A percentile compares a stretch with the other conserved stretches of the same genome.
These are phyloP conservation scores for Corythornis cristatus DNA, from an alignment of 2,113 vertebrate species.

Conservation along the genomic window DNA sequence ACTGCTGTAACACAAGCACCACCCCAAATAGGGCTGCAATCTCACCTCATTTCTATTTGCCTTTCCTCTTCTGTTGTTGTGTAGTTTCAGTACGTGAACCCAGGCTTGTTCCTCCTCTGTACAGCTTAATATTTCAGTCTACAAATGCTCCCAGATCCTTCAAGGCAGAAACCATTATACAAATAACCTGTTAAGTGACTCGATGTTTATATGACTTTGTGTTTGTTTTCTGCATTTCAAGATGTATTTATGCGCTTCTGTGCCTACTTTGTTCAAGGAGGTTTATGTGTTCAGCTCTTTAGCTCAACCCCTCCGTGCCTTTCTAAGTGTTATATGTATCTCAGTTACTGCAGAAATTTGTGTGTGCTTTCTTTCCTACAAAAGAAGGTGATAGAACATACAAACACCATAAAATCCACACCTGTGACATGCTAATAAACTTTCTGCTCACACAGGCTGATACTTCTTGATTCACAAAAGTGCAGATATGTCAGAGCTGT, in stretches of 20 bases:
- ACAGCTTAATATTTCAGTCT: background rate
- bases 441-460: background rate
- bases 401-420: background rate
- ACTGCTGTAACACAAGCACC: background rate
- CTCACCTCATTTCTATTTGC: background rate
- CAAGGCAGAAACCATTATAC: slow-evolving; percentile 38
- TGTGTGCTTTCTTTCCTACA: background rate
- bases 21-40: background rate
- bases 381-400: background rate
- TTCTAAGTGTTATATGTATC: background rate
- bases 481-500: background rate
- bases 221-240: slow-evolving; percentile 33
- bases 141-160: slow-evolving; percentile 1
- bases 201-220: slow-evolving; percentile 11
- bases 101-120: background rate
- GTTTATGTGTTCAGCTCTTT: slow-evolving; percentile 24
- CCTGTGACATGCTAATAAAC: background rate
- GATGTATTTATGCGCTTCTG: slow-evolving; percentile 1
- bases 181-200: slow-evolving; percentile 43
- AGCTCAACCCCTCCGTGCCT: background rate
- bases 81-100: background rate
- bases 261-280: slow-evolving; percentile 10
- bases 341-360: slow-evolving; percentile 9
- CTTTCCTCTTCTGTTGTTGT: background rate
- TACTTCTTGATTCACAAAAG: background rate